A percentile compares a stretch with the other conserved stretches of the same genome.
These are phyloP conservation scores for Andrena minutula DNA, from an alignment of 2,888 invertebrate species.

Conservation along the genomic window DNA sequence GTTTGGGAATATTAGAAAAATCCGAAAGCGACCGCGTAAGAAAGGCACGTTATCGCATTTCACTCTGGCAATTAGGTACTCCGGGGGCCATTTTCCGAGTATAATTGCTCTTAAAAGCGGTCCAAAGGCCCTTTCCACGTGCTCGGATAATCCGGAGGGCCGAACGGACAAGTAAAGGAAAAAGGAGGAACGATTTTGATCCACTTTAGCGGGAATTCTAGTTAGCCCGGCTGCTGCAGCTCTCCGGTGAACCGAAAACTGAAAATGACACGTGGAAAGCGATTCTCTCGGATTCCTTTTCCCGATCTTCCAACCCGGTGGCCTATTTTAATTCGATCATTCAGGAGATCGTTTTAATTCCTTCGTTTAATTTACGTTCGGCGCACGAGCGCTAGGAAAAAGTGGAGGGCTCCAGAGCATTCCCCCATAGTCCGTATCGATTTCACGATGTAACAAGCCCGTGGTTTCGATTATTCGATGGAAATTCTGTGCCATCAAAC, in stretches of 20 bases:
- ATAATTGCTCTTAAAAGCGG: slow-evolving; percentile 66
- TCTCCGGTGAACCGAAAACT: slow-evolving; percentile 62
- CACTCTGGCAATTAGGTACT: slow-evolving; percentile 31
- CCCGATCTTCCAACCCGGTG: not conserved
- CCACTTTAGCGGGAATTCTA: slow-evolving; percentile 63
- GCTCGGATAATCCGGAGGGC: slow-evolving; percentile 54
- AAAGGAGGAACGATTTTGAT: slow-evolving; percentile 57
- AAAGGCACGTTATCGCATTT: slow-evolving; percentile 1
- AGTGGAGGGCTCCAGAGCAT: not conserved
- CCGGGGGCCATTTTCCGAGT: slow-evolving; percentile 52
- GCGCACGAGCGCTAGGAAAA: slow-evolving; percentile 8
- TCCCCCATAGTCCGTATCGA: not conserved
- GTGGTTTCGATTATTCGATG: not conserved
- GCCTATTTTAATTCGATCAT: slow-evolving; percentile 38
- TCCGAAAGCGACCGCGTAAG: not conserved
- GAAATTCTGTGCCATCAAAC: not conserved
- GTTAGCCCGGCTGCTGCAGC: slow-evolving; percentile 58
- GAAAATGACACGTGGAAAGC: slow-evolving; percentile 58
- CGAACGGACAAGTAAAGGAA: slow-evolving; percentile 20
- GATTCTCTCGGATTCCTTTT: slow-evolving; percentile 34
- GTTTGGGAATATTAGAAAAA: slow-evolving; percentile 9
- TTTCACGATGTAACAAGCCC: not conserved
- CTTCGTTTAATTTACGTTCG: slow-evolving; percentile 29
- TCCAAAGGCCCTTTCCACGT: slow-evolving; percentile 40
- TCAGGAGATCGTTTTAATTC: slow-evolving; percentile 33